These are phyloP conservation scores for Cataglyphis rosenhaueri DNA, from an alignment of 2,888 invertebrate species.

Conservation along the genomic window DNA sequence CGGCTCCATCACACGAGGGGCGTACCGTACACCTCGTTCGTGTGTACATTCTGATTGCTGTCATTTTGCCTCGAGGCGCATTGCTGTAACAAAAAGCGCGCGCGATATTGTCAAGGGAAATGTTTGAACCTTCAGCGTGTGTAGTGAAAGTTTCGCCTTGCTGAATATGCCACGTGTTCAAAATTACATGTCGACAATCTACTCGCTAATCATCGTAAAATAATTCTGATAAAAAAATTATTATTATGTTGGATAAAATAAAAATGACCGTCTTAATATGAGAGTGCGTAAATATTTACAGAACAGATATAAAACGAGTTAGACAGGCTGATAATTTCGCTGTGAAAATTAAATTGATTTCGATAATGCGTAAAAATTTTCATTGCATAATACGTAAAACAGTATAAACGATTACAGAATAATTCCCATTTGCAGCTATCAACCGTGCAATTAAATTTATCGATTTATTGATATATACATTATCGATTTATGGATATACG, in stretches of 20 bases:
- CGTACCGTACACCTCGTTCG: constrained; percentile 91
- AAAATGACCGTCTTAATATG: neutral
- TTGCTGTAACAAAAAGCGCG: constrained; percentile 88
- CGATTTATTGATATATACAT: constrained; percentile 21
- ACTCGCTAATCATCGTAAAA: neutral
- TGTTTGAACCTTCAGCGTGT: neutral
- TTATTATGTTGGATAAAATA: neutral
- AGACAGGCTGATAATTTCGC: constrained; percentile 19
- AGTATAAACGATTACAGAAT: constrained; percentile 28
- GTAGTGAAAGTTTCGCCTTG: neutral
- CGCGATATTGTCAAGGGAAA: neutral
- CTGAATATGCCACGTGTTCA: neutral
- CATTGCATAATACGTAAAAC: constrained; percentile 46
- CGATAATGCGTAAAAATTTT: constrained; percentile 28
- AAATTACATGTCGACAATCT: neutral
- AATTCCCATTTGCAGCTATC: constrained; percentile 44
- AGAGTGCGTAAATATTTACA: constrained; percentile 13
- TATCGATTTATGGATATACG: constrained; percentile 37
- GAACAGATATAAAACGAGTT: neutral
- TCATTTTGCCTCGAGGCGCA: constrained; percentile 92
- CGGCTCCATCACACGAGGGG: constrained; percentile 91
- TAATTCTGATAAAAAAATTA: neutral
- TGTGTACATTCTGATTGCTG: constrained; percentile 93
- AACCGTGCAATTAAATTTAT: constrained; percentile 48
- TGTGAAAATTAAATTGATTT: constrained; percentile 34